Percentiles rank a stretch among this genome's conserved stretches.
Evolutionary conservation across 2,797 vertebrate genomes (phyloP).

Genomic region (Ctenochaetus hawaiiensis): DNA sequence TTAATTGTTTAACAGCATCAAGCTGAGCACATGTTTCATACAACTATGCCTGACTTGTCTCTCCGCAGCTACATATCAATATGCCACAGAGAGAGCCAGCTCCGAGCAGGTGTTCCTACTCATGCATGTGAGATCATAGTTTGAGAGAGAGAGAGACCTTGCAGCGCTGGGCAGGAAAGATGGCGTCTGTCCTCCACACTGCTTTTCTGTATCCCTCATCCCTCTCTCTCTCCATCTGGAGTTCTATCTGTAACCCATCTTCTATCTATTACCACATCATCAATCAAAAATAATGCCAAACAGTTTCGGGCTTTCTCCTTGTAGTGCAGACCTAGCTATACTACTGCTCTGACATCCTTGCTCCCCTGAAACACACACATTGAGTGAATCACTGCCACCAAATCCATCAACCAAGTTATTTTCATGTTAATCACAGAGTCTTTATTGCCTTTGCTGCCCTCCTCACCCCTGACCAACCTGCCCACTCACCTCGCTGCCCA

Average conservation of each 20-base stretch:
- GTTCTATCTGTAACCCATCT: constrained; percentile 53
- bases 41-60: constrained; percentile 35
- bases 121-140: constrained; percentile 63
- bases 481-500: constrained; percentile 58
- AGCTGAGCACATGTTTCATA: constrained; percentile 47
- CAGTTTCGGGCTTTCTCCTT: constrained; percentile 30
- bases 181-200: constrained; percentile 44
- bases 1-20: constrained; percentile 39
- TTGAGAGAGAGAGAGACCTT: constrained; percentile 49
- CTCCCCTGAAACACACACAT: constrained; percentile 17
- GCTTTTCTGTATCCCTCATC: constrained; percentile 48
- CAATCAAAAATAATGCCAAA: constrained; percentile 54
- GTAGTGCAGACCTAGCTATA: constrained; percentile 30
- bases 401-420: constrained; percentile 60
- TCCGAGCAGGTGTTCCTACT: constrained; percentile 72
- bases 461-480: constrained; percentile 45
- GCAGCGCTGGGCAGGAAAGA: constrained; percentile 34
- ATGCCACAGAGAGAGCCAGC: constrained; percentile 36
- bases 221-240: constrained; percentile 58
- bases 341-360: constrained; percentile 25
- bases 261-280: constrained; percentile 60
- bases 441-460: constrained; percentile 64
- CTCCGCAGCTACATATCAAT: constrained; percentile 48
- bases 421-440: constrained; percentile 56
- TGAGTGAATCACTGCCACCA: constrained; percentile 17